Base-by-base conservation (phyloP, 2,888 invertebrate species). In the Hetaerina titia region DNA sequence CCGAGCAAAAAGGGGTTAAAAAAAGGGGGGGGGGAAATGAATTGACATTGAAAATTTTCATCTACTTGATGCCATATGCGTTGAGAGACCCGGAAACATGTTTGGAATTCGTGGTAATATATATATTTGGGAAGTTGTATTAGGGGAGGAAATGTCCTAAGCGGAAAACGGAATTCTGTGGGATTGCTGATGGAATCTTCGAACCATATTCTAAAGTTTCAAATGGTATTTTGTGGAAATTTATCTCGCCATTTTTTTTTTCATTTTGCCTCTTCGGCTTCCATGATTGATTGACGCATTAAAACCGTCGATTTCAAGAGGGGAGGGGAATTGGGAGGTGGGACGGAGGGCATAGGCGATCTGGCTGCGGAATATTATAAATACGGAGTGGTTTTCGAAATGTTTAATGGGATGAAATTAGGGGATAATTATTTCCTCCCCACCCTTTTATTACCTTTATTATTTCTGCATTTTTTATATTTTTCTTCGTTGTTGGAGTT, bases 351-450 rank as follows among this genome's bases (percentile, higher is more conserved):
- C 45, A 45, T 45, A 45, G 45, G 31, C 81, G 81, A 31, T 81
- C 25, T 81, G 13, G 31, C 31, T 31, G 25, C 81, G 81, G n/a
- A 81, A 81, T 81, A 81, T 81, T 81, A 81, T 81, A 81, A 13
- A 81, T 31, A 22, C 81, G 81, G 31, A 31, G 81, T 31, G 81
- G 31, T 81, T 81, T 81, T 25, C 9, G 31, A 31, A 81, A 81
- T 81, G 81, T 81, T 81, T 81, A 81, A 81, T 81, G 81, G 81
- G 19, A 81, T 81, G 31, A 81, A 81, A 81, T 81, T 25, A 81
- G 81, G 81, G 81, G 81, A 81, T 81, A 81, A 81, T 81, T 81
- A 81, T 90, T 63, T 63, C 15, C 60, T 63, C 90, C 11, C 63
- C 90, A 19, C 31, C 60, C 8, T 58, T 58, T 90, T 60, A 58